Percentiles rank a stretch among this genome's conserved stretches.
Conservation (phyloP, 2,888 invertebrate genomes). For the Amitus sp. region DNA sequence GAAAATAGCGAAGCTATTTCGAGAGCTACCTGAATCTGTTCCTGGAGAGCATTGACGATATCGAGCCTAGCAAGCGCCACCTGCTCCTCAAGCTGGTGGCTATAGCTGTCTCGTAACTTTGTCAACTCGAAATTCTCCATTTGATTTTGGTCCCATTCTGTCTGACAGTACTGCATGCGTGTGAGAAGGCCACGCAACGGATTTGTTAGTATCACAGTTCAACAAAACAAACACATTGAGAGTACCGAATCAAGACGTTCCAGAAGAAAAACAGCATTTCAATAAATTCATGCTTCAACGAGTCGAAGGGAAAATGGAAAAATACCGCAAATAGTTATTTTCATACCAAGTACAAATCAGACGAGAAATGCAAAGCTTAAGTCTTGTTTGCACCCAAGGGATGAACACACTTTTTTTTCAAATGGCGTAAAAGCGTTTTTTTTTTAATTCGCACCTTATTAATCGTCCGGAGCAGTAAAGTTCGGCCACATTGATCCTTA, state of each 20-base stretch:
- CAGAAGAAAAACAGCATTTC: background rate
- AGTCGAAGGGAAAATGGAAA: background rate
- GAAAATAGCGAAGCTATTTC: too few species aligned
- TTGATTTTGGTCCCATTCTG: slow-evolving; percentile 56
- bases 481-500: slow-evolving; percentile 28
- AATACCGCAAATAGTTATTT: too few species aligned
- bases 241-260: background rate
- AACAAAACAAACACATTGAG: background rate
- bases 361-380: too few species aligned
- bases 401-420: too few species aligned
- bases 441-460: slow-evolving; percentile 51
- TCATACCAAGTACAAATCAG: too few species aligned
- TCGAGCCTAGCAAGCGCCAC: slow-evolving; percentile 74
- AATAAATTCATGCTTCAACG: background rate
- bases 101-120: slow-evolving; percentile 57
- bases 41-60: slow-evolving; percentile 76
- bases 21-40: slow-evolving; percentile 79
- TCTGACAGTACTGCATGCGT: slow-evolving; percentile 59
- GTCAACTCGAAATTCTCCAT: slow-evolving; percentile 57
- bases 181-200: slow-evolving; percentile 42
- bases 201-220: slow-evolving; percentile 42
- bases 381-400: too few species aligned
- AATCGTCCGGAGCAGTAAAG: slow-evolving; percentile 32
- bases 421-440: too few species aligned
- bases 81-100: slow-evolving; percentile 70